Base-by-base conservation (phyloP, 1,140 invertebrate genomes). In the Pogonus chalceus region DNA sequence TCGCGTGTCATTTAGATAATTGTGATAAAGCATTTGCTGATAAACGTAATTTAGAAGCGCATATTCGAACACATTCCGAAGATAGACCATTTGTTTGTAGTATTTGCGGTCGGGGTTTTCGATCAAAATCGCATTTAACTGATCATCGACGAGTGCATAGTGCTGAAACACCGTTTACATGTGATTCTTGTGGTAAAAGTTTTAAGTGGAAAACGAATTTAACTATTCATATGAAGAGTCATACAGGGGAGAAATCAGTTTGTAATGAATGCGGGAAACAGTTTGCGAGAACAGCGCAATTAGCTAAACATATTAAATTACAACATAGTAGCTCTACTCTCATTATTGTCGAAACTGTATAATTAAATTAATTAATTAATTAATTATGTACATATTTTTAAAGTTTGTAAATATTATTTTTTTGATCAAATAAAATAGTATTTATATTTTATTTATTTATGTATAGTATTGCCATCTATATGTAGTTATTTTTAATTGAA, bases 111-210 rank as follows among this genome's bases (percentile, higher is more conserved):
- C 60, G 59, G 39, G 23, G 51, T 1, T 66, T 61, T 21, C 51
- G 58, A 12, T 56, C 59, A 9, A 60, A 57, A 16, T 57, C 50
- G 23, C 56, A 63, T 49, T 51, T 66, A 18, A 61, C 60, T 18
- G 56, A 62, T 7, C 65, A 66, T 37, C 56, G 51, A 37, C 58
- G 64, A n/a, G 16, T 49, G 14, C 65, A 66, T 46, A 63, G 52
- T 10, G 56, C 51, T 31, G 53, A 58, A 20, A 39, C 56, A 4
- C 56, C 51, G 1, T 63, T 57, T 55, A 54, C 53, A n/a, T 66
- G 64, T 56, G 53, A 62, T 21, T 21, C 49, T 21, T 61, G 60
- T 39, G 54, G 39, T 1, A 61, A 61, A 35, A 39, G 31, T 10
- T 61, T 57, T 23, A 61, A 59, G 26, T 59, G 56, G 49, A 57